A percentile compares a stretch with the other conserved stretches of the same genome.
Evolutionary conservation across 1,140 invertebrate species (phyloP).

Genomic region (Eupristina koningsbergeri): DNA sequence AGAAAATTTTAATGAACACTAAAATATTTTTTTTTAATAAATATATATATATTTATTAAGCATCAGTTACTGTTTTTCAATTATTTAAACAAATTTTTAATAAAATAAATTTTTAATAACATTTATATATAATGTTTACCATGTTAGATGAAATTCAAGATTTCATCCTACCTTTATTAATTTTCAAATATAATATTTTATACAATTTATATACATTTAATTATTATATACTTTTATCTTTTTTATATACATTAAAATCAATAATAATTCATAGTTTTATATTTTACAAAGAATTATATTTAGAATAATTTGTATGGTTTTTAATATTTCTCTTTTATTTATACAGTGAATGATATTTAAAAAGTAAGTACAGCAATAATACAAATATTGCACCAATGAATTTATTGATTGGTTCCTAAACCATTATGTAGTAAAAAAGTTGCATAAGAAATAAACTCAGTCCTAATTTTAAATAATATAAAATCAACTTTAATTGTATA

Average conservation of each 20-base stretch:
- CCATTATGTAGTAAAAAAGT: neutral
- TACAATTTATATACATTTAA: slow-evolving; percentile 19
- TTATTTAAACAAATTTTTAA: no score
- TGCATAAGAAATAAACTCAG: neutral
- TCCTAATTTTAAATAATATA: neutral
- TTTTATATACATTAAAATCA: no score
- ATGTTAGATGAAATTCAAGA: slow-evolving; percentile 1
- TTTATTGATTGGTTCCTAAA: neutral
- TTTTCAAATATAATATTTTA: slow-evolving; percentile 1
- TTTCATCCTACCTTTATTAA: neutral
- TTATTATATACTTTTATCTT: neutral
- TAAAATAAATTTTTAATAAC: no score
- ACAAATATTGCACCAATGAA: neutral
- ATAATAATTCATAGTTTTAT: neutral
- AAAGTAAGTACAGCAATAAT: neutral
- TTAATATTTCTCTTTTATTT: neutral
- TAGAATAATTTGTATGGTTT: neutral
- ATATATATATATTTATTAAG: neutral
- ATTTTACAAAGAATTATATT: neutral
- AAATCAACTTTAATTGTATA: neutral
- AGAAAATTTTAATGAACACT: slow-evolving; percentile 41
- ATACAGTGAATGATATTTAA: neutral
- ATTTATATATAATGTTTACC: neutral
- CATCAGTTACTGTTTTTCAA: no score
- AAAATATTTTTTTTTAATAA: slow-evolving; percentile 19